Conservation (phyloP, 1,140 invertebrate species). For the Eubasilissa regina region DNA sequence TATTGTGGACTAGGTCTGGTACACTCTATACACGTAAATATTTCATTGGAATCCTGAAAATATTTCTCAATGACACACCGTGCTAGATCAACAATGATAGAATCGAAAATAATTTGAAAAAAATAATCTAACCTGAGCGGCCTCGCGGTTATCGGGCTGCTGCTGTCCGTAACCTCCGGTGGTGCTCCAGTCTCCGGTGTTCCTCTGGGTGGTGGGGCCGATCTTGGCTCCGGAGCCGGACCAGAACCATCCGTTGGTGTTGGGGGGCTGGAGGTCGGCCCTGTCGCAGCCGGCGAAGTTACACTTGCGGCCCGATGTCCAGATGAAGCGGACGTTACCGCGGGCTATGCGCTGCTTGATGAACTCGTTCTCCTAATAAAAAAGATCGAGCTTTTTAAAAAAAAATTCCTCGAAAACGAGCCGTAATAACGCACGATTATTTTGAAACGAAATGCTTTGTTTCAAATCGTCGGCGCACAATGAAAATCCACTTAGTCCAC, state of each 20-base stretch:
- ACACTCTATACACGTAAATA: too few species aligned
- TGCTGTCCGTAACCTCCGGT: constrained; percentile 89
- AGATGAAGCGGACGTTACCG: constrained; percentile 84
- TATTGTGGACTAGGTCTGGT: too few species aligned
- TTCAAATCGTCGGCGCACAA: too few species aligned
- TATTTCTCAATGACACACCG: too few species aligned
- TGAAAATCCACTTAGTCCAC: too few species aligned
- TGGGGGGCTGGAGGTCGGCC: constrained; percentile 88
- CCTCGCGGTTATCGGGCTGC: constrained; percentile 93
- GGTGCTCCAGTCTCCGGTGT: constrained; percentile 89
- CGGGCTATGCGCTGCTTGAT: constrained; percentile 87
- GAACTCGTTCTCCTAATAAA: constrained; percentile 86
- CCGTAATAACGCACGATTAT: too few species aligned
- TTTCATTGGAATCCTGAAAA: too few species aligned
- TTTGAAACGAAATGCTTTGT: too few species aligned
- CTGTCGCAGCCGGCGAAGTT: constrained; percentile 93
- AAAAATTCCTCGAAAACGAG: too few species aligned
- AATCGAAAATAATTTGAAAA: too few species aligned
- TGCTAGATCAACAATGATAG: too few species aligned
- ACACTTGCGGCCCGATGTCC: constrained; percentile 93
- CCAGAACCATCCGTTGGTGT: constrained; percentile 96
- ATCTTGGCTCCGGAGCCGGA: constrained; percentile 92
- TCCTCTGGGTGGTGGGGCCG: constrained; percentile 88
- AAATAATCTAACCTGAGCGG: constrained; percentile 79
- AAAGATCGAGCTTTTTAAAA: too few species aligned